These are phyloP conservation scores for Pelosia muscerda DNA, from an alignment of 2,888 invertebrate species.

Conservation along the genomic window DNA sequence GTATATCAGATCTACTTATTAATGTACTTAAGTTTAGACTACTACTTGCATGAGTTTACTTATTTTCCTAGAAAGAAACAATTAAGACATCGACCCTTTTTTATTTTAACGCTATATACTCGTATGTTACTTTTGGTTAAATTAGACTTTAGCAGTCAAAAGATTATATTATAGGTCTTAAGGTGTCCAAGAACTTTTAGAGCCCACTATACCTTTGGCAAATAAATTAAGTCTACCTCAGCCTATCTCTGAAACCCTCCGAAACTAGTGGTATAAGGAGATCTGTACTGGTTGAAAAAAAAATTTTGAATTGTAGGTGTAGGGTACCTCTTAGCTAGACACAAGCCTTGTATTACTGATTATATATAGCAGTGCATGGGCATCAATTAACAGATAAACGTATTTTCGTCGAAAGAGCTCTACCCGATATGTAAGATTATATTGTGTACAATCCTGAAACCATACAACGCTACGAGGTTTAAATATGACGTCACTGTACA, in stretches of 20 bases:
- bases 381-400: neutral
- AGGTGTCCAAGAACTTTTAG: no score
- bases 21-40: no score
- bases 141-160: no score
- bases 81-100: no score
- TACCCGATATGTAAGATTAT: slow-evolving; percentile 11
- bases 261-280: no score
- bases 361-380: neutral
- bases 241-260: neutral
- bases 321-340: neutral
- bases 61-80: no score
- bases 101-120: no score
- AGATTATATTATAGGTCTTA: no score
- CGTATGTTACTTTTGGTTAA: no score
- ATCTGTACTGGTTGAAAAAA: no score
- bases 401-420: neutral
- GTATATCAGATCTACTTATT: no score
- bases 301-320: neutral
- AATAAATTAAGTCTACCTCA: neutral
- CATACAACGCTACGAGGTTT: slow-evolving; percentile 10
- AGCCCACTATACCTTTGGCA: neutral
- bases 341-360: neutral
- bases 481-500: slow-evolving; percentile 12
- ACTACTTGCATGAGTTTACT: no score
- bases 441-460: slow-evolving; percentile 13